Percentiles rank a stretch among this genome's conserved stretches.
Evolutionary conservation across 2,888 invertebrate genomes (phyloP).

Genomic region (Athalia circularis): DNA sequence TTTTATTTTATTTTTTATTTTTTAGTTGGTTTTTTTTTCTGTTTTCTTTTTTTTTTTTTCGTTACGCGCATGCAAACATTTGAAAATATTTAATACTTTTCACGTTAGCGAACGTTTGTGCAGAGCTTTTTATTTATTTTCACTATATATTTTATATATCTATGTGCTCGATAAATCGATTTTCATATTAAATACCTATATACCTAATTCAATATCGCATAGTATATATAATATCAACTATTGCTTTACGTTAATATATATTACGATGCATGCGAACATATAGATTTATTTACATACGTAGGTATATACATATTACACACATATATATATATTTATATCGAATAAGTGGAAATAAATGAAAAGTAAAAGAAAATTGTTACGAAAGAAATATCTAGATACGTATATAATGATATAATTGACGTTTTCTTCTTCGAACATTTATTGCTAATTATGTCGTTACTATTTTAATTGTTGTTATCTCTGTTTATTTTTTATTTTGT

Average conservation of each 20-base stretch:
- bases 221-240: no score
- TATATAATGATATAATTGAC: no score
- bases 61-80: neutral
- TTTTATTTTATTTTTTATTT: neutral
- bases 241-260: no score
- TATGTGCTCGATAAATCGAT: neutral
- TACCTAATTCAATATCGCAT: neutral
- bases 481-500: neutral
- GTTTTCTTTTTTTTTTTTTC: neutral
- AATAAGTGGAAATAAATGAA: no score
- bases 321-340: no score
- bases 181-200: neutral
- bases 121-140: no score
- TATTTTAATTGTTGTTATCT: neutral
- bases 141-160: neutral
- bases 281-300: neutral
- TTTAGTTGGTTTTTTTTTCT: neutral
- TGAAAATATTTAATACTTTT: neutral
- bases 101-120: neutral
- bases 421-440: no score
- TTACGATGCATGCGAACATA: neutral
- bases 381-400: no score
- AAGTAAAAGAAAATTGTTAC: no score
- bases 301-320: neutral
- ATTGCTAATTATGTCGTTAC: neutral